phyloP scores from a whole-genome alignment of 1,140 invertebrate genomes.

The Philopotamus ludificatus region DNA sequence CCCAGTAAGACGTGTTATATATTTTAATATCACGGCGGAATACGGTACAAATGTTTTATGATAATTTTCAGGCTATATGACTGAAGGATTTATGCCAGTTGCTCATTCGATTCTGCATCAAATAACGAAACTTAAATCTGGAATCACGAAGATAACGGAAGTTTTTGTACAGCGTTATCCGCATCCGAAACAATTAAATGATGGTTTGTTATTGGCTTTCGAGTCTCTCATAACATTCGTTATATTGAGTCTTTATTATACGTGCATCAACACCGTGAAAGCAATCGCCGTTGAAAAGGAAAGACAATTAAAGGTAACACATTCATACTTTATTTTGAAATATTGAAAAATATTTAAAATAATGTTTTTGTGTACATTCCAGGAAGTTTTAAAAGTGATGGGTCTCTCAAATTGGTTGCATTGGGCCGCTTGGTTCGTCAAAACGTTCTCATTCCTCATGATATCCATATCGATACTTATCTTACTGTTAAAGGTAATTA shows the following conservation, averaged over 20 bases:
- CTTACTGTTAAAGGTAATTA: conserved; percentile 58
- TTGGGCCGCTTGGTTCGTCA: conserved; percentile 81
- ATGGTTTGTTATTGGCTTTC: conserved; percentile 67
- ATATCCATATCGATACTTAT: conserved; percentile 61
- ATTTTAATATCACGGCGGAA: background rate
- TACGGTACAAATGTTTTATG: conserved; percentile 40
- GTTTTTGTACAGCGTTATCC: conserved; percentile 67
- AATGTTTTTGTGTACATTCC: no score
- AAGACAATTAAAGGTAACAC: conserved; percentile 61
- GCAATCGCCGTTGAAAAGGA: conserved; percentile 64
- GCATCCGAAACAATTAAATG: conserved; percentile 70
- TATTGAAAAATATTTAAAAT: no score
- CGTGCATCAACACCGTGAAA: conserved; percentile 76
- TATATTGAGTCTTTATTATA: conserved; percentile 75
- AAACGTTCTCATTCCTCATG: conserved; percentile 69
- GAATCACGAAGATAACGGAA: conserved; percentile 45
- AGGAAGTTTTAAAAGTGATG: conserved; percentile 90
- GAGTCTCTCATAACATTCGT: conserved; percentile 72
- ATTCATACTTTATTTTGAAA: background rate
- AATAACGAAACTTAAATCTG: conserved; percentile 58
- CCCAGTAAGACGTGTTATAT: conserved; percentile 57
- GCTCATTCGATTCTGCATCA: conserved; percentile 64
- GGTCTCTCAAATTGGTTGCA: conserved; percentile 79
- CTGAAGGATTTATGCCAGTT: conserved; percentile 69
- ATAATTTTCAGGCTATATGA: conserved; percentile 59